Base-by-base conservation (phyloP, 2,113 vertebrate genomes). In the Phoenicopterus ruber region DNA sequence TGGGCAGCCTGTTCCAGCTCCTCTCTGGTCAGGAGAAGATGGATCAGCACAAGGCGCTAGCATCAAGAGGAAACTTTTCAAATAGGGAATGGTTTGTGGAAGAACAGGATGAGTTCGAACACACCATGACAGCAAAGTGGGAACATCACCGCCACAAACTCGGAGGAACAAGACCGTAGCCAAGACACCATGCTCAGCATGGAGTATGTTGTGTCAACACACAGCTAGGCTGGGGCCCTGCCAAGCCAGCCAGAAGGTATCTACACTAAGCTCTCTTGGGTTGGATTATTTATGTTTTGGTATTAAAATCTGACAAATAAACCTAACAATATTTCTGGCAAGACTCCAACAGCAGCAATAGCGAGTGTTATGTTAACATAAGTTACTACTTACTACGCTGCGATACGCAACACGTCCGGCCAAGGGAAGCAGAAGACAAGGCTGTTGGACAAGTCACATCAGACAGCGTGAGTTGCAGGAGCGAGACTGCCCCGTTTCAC, bases 291-390 rank as follows among this genome's bases (percentile, higher is more conserved):
- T 65, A 79, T 74, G 57, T 92, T 95, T 82, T 87, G 52, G 52
- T 85, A 90, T 83, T 83, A 61, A 92, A 92, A 90, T 66, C 50
- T 83, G 86, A 90, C 72, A 92, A 96, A 90, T 80, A 96, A 96
- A 96, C 72, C 71, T 46, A 69, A 55, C 29, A 63, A 69, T 65
- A 69, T 90, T 82, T 83, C 63, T 91, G 82, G 61, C 83, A n/a
- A 47, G 69, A 28, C n/a, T 71, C 46, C 92, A 95, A 80, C 18
- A 52, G 62, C 61, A 82, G 58, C 70, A 90, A 62, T 2, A 67
- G 42, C 0, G 7, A 91, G 42, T 32, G n/a, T 46, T 85, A 17
- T 24, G 57, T 47, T 71, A 87, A 74, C 76, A 26, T 49, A 86
- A 71, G 52, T 67, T 67, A 31, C 61, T 63, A 9, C 50, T 85